Evolutionary conservation across 1,140 invertebrate species (phyloP).

Genomic region (Melipona quadrifasciata): DNA sequence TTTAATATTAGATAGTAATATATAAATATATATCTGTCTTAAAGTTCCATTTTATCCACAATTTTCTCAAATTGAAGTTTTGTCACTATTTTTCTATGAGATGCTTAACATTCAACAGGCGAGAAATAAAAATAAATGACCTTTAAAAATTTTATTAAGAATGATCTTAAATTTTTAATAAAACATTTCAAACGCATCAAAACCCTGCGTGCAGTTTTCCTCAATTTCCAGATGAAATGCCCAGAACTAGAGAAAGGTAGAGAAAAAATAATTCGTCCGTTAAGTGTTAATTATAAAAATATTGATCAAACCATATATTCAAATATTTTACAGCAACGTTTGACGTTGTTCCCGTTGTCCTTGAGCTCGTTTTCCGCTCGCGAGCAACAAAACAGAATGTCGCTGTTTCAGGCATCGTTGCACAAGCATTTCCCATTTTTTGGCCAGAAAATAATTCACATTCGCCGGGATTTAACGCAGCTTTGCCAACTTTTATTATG

Average conservation of each 20-base stretch:
- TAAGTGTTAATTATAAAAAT: not conserved
- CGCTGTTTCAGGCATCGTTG: not conserved
- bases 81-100: not conserved
- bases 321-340: not conserved
- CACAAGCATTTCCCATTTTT: conserved; percentile 24
- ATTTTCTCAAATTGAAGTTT: not conserved
- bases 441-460: conserved; percentile 22
- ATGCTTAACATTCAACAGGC: too few species aligned
- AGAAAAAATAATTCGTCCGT: too few species aligned
- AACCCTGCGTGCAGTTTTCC: too few species aligned
- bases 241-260: too few species aligned
- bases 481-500: conserved; percentile 31
- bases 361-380: not conserved
- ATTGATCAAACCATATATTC: not conserved
- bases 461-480: conserved; percentile 27
- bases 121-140: too few species aligned
- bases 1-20: not conserved
- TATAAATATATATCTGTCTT: not conserved
- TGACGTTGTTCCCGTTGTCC: not conserved
- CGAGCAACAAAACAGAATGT: not conserved
- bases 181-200: too few species aligned
- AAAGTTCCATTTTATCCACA: not conserved
- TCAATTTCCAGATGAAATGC: too few species aligned
- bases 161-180: too few species aligned
- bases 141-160: too few species aligned